Base-by-base conservation (phyloP, 2,797 vertebrate genomes). In the Heterohyrax brucei region DNA sequence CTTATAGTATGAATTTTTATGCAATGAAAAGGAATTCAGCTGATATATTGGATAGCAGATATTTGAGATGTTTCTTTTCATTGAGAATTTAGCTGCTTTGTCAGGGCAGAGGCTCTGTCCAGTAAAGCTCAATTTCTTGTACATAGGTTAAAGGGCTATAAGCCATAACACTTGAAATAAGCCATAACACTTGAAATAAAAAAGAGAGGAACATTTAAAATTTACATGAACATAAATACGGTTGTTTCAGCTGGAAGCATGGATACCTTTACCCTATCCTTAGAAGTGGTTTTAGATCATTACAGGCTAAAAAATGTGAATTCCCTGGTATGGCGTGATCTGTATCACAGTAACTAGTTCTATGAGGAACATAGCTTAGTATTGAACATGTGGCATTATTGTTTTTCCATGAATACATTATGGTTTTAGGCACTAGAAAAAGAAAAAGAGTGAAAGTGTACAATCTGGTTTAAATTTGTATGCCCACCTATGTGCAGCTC, bases 221-320 rank as follows among this genome's bases (percentile, higher is more conserved):
- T 94, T 82, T 93, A 5, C 7, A 81, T 48, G 3, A 48, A 48
- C 61, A 5, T 79, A 89, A 92, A 80, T 86, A 80, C 84, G 19
- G 53, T 70, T 89, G 46, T 85, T 59, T 87, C 30, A 68, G 2
- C 26, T 83, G 64, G 19, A 46, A 59, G 30, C 1, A 26, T 62
- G 2, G 66, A 8, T 62, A 6, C 3, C 33, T 95, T 79, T 89
- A 79, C 89, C 39, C 77, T 7, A 61, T 61, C 64, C 92, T 28
- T 87, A 44, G 50, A 93, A 66, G 28, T 84, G 82, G 7, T 78
- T 93, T 89, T 87, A 91, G 91, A 82, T 91, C 77, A 92, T 44
- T 92, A 87, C 68, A 83, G 96, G 48, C 39, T 39, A n/a, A n/a
- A 94, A 66, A 76, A 91, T 46, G n/a, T 86, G 26, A 96, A 73